These are phyloP conservation scores for Aphelenchoides fujianensis DNA, from an alignment of 1,140 invertebrate genomes.

Conservation along the genomic window DNA sequence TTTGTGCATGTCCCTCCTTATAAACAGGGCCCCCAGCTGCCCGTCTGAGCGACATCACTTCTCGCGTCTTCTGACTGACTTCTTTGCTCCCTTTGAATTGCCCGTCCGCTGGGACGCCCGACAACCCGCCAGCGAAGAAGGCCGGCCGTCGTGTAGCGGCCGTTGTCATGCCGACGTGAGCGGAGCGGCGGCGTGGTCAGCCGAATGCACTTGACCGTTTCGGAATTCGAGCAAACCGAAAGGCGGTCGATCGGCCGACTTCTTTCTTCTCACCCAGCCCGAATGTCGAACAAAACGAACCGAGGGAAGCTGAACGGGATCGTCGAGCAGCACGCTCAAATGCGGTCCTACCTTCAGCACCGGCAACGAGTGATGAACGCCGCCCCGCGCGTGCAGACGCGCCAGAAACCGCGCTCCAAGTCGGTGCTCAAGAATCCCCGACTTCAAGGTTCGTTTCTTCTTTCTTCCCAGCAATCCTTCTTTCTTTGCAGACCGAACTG, in stretches of 20 bases:
- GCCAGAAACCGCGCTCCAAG: neutral
- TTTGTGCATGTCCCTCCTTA: neutral
- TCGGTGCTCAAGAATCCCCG: neutral
- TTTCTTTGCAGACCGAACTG: neutral
- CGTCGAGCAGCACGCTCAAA: constrained; percentile 29
- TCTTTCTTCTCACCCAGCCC: neutral
- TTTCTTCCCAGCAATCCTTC: neutral
- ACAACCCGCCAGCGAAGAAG: neutral
- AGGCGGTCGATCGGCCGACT: neutral
- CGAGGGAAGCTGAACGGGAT: neutral
- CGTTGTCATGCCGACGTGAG: constrained; percentile 11
- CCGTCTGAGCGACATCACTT: neutral
- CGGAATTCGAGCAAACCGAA: neutral
- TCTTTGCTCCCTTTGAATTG: neutral
- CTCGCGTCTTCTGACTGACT: neutral
- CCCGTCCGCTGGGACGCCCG: neutral
- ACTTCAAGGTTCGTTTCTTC: too few species aligned
- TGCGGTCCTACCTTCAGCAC: constrained; percentile 31
- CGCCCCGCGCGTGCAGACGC: neutral
- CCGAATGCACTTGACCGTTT: neutral
- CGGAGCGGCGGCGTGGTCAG: neutral
- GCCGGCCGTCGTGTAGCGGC: neutral
- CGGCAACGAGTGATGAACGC: constrained; percentile 27
- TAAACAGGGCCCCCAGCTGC: neutral
- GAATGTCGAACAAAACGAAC: neutral